These are phyloP conservation scores for Spheniscus humboldti DNA, from an alignment of 2,797 vertebrate species.

Conservation along the genomic window DNA sequence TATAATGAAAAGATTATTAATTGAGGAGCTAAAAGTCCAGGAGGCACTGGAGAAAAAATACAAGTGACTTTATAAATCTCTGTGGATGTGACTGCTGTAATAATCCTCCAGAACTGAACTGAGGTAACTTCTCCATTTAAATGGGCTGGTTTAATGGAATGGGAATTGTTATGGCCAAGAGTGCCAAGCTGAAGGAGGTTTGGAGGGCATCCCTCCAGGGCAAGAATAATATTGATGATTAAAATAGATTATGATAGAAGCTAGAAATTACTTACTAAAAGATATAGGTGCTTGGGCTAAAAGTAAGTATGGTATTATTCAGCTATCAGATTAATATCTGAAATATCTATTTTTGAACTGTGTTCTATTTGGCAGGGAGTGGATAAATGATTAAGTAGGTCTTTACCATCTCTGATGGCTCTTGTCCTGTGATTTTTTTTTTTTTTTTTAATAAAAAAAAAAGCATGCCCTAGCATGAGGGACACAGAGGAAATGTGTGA, in stretches of 20 bases:
- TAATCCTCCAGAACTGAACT: background rate
- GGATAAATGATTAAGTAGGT: constrained; percentile 16
- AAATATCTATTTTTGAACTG: background rate
- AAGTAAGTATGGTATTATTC: background rate
- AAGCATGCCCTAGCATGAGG: background rate
- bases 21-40: background rate
- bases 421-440: background rate
- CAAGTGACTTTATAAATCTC: constrained; percentile 51
- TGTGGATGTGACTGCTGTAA: background rate
- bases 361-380: background rate
- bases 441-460: no score
- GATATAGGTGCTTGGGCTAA: constrained; percentile 2
- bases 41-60: constrained; percentile 1
- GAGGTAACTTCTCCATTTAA: background rate
- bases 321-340: constrained; percentile 6
- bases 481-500: background rate
- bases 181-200: constrained; percentile 23
- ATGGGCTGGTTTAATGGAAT: constrained; percentile 17
- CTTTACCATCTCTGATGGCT: constrained; percentile 12
- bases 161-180: background rate
- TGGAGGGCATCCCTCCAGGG: constrained; percentile 14
- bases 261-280: constrained; percentile 23
- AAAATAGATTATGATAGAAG: constrained; percentile 25
- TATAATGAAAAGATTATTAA: constrained; percentile 45
- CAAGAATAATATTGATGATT: constrained; percentile 49